Evolutionary conservation across 2,888 invertebrate genomes (phyloP), one percentile per base, ranked within the genome.

Genomic region (Scaptomyza cyrtandrae): DNA sequence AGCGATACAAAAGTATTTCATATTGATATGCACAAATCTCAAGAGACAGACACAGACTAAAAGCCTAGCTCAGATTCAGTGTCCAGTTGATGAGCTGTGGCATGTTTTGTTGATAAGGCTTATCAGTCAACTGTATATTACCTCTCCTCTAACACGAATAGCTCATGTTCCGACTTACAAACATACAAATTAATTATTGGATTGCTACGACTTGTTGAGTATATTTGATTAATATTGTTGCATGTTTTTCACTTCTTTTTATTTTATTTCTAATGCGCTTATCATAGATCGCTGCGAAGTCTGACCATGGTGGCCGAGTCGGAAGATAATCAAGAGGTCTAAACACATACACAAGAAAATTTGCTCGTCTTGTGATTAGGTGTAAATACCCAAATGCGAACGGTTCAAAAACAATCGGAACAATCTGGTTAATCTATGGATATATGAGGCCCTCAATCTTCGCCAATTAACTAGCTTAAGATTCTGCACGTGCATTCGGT

Each of bases 271-370:
- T 6, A 6, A 37, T 45, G 14, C 41, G 10, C 14, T 14, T n/a
- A 29, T 16, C 50, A 58, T 71, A 92, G 92, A 90, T 92, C 92
- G 54, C 81, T 92, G 66, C 90, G 92, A 74, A 92, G 92, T 81
- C 89, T 92, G 60, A 91, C 92, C 59, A 90, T 90, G 78, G 90
- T 90, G 39, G 90, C 85, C 71, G 89, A 87, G 75, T 79, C 84
- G 14, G 86, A 90, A 58, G 82, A 88, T 58, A 86, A 76, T 50
- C 86, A 89, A 73, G 80, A 85, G 62, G 83, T 82, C 57, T 90
- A 81, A 77, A 74, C 65, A 41, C 49, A 68, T 54, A 67, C 69
- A 71, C 24, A 72, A 58, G 68, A 71, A 78, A 71, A 56, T 63
- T 60, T 62, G 73, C 79, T 78, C 80, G 72, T 68, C 71, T 82